Base-by-base conservation (phyloP, 2,888 invertebrate species). In the Liopterus haemorrhoidalis region DNA sequence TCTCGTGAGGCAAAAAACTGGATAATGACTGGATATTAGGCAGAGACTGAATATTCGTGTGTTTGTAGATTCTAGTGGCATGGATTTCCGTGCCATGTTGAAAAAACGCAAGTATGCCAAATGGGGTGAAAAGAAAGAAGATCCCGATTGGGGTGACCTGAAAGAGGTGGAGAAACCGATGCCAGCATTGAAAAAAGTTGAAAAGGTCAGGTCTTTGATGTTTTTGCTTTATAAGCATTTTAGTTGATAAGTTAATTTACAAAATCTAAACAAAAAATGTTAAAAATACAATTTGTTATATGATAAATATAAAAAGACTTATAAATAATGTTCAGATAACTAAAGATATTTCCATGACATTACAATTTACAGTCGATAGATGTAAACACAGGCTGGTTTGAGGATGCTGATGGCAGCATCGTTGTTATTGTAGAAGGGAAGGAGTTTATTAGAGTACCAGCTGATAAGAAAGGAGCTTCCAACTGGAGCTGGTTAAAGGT, bases 31-130 rank as follows among this genome's bases (percentile, higher is more conserved):
- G n/a, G n/a, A n/a, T n/a, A n/a, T n/a, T n/a, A n/a, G n/a, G n/a
- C n/a, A n/a, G n/a, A n/a, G n/a, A n/a, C n/a, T n/a, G n/a, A n/a
- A n/a, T n/a, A n/a, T n/a, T n/a, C n/a, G n/a, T n/a, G n/a, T n/a
- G 28, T 40, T 16, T 54, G 11, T 52, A 88, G 96, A 94, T 74
- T 83, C 95, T 53, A 93, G 93, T 71, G 94, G 94, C 56, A 89
- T 97, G 86, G 99, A 99, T 73, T 99, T 97, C 86, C 85, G 99
- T 71, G 85, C 94, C 51, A 87, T 97, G 87, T 77, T 99, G 59
- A 95, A 94, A 72, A 95, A 93, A 75, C 83, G 92, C 62, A 91
- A 90, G 71, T 93, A 93, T 68, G 86, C 87, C 60, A 89, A 91
- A 76, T 93, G 92, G 92, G 88, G 78, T 49, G 82, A 85, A 68